phyloP scores from a whole-genome alignment of 2,113 vertebrate species.

The Austrofundulus limnaeus region DNA sequence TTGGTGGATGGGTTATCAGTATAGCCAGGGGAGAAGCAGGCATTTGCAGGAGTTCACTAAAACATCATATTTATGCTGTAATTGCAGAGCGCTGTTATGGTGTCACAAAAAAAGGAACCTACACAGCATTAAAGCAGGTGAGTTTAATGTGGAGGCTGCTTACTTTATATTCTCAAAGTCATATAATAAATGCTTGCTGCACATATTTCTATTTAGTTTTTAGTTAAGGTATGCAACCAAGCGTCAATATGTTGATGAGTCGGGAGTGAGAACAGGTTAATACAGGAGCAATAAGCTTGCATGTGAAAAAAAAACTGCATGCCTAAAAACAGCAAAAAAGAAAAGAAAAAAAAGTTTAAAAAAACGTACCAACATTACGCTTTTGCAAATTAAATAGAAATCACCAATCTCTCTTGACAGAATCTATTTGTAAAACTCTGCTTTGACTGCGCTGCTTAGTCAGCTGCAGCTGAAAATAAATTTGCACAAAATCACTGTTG shows the following conservation, averaged over 20 bases:
- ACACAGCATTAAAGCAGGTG: too few relatives aligned
- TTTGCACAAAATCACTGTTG: slow-evolving; percentile 41
- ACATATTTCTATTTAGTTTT: neutral
- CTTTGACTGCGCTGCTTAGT: slow-evolving; percentile 36
- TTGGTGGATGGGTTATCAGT: too few relatives aligned
- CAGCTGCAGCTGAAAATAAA: slow-evolving; percentile 37
- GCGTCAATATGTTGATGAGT: too few relatives aligned
- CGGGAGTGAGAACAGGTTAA: too few relatives aligned
- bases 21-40: too few relatives aligned
- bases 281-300: slow-evolving; percentile 8
- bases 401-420: slow-evolving; percentile 37
- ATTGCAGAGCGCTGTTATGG: too few relatives aligned
- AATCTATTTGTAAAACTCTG: slow-evolving; percentile 44
- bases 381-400: slow-evolving; percentile 32
- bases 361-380: neutral
- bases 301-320: slow-evolving; percentile 17
- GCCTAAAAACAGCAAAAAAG: neutral
- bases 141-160: neutral
- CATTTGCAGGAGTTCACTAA: too few relatives aligned
- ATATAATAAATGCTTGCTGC: neutral
- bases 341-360: too few relatives aligned
- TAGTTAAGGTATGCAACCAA: neutral
- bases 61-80: too few relatives aligned
- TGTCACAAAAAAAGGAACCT: too few relatives aligned
- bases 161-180: neutral